Evolutionary conservation across 35 echinoderm and acorn worm genomes (phyloP).

Genomic region (Apostichopus japonicus): DNA sequence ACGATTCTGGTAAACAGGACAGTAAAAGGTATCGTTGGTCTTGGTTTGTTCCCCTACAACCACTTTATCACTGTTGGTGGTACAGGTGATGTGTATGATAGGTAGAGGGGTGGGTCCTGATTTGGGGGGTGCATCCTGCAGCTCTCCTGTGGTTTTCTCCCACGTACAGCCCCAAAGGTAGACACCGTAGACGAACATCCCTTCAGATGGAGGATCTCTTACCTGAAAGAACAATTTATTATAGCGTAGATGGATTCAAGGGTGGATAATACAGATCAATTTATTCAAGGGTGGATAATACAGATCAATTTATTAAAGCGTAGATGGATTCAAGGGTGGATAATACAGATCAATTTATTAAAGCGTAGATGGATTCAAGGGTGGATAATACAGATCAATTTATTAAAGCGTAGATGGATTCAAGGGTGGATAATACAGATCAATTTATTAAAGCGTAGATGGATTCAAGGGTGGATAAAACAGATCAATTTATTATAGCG

Average conservation of each 20-base stretch:
- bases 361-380: neutral
- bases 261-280: neutral
- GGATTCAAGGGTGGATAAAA: no score
- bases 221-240: constrained; percentile 66
- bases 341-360: neutral
- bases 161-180: constrained; percentile 99
- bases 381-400: neutral
- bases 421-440: neutral
- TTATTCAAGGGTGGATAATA: neutral
- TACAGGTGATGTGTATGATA: constrained; percentile 89
- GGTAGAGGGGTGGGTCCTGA: constrained; percentile 94
- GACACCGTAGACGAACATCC: constrained; percentile 98
- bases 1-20: constrained; percentile 90
- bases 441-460: neutral
- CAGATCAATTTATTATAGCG: neutral
- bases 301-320: neutral
- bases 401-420: neutral
- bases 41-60: constrained; percentile 54
- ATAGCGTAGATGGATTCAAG: neutral
- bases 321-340: neutral
- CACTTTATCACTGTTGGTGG: constrained; percentile 70
- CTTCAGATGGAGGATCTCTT: constrained; percentile 96
- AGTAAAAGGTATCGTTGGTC: constrained; percentile 72
- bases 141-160: constrained; percentile 98
- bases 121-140: constrained; percentile 87